phyloP scores from a whole-genome alignment of 2,113 vertebrate species.

The Triplophysa rosa region DNA sequence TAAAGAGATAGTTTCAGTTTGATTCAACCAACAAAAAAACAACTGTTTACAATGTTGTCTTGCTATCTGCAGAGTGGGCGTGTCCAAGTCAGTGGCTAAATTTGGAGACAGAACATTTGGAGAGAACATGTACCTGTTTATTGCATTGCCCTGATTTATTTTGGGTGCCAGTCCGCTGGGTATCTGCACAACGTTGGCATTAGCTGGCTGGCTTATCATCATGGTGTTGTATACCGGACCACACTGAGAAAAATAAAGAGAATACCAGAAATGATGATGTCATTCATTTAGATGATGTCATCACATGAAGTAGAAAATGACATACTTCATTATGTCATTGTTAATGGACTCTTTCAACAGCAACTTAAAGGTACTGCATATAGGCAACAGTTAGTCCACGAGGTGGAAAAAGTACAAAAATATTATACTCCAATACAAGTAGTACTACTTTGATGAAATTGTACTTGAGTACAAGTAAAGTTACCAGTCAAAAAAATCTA shows the following conservation, averaged over 20 bases:
- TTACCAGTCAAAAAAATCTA: too few species aligned
- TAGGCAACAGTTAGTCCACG: too few species aligned
- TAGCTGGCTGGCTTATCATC: conserved; percentile 91
- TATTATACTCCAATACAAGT: too few species aligned
- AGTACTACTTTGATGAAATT: too few species aligned
- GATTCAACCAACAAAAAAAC: too few species aligned
- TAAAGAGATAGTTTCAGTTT: too few species aligned
- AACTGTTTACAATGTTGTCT: too few species aligned
- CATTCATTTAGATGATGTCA: conserved; percentile 26
- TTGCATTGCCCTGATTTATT: conserved; percentile 82
- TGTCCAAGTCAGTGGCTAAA: conserved; percentile 72
- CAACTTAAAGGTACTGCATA: too few species aligned
- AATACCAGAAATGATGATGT: not conserved
- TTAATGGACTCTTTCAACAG: conserved; percentile 17
- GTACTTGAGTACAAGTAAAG: too few species aligned
- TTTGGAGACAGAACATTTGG: not conserved
- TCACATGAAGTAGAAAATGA: conserved; percentile 8
- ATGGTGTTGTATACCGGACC: conserved; percentile 91
- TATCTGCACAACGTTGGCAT: conserved; percentile 87
- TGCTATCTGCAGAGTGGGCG: conserved; percentile 61
- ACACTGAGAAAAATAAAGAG: conserved; percentile 70
- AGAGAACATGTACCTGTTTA: conserved; percentile 78
- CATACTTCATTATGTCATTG: conserved; percentile 26
- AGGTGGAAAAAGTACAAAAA: too few species aligned
- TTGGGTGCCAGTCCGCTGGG: conserved; percentile 84